Evolutionary conservation across 2,888 invertebrate species (phyloP).

Genomic region (Ectropis crepuscularia): DNA sequence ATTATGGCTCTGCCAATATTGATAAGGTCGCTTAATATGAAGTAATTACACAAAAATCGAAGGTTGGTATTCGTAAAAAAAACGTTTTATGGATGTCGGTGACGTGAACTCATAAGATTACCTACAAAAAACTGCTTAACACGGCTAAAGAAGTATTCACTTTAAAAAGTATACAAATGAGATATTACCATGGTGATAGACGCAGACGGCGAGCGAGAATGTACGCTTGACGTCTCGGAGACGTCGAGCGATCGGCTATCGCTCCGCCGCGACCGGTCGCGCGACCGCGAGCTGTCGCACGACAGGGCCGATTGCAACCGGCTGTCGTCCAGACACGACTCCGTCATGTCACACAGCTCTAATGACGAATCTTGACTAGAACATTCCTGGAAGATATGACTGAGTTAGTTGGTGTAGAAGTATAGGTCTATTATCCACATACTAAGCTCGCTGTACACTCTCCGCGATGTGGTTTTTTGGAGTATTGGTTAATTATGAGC

Average conservation of each 20-base stretch:
- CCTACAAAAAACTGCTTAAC: no score
- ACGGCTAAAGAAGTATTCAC: no score
- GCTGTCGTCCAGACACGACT: conserved; percentile 72
- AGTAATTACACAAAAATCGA: no score
- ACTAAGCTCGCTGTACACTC: no score
- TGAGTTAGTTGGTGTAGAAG: background rate
- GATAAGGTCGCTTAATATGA: no score
- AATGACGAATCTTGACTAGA: conserved; percentile 83
- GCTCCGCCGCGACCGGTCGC: conserved; percentile 76
- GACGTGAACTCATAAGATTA: no score
- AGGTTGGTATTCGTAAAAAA: no score
- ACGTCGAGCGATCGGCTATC: conserved; percentile 78
- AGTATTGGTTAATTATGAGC: no score
- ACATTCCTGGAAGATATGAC: conserved; percentile 71
- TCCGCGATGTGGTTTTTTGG: no score
- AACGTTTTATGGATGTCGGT: no score
- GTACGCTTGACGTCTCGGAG: conserved; percentile 76
- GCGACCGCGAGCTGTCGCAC: conserved; percentile 74
- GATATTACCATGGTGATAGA: conserved; percentile 74
- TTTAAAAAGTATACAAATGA: background rate
- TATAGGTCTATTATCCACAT: no score
- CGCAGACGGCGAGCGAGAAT: conserved; percentile 77
- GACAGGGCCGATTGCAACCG: conserved; percentile 78
- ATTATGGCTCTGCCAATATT: no score
- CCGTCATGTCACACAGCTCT: conserved; percentile 77